Percentiles rank a stretch among this genome's conserved stretches.
These are phyloP conservation scores for Leptinotarsa peninsularis DNA, from an alignment of 2,888 invertebrate genomes.

Conservation along the genomic window DNA sequence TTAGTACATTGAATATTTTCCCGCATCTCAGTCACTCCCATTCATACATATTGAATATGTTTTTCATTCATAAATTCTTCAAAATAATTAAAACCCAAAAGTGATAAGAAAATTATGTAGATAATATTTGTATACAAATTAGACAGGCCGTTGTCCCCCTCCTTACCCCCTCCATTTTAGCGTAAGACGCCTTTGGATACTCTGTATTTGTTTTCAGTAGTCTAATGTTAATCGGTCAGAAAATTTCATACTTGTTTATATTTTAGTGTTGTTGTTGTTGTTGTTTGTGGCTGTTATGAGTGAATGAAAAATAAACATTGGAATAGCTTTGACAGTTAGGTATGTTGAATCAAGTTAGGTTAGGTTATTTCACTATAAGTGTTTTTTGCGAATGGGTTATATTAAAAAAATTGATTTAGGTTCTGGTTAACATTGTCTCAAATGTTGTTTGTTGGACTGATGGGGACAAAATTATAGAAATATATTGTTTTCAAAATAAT, in stretches of 20 bases:
- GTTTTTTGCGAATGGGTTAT: too few relatives aligned
- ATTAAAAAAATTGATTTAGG: too few relatives aligned
- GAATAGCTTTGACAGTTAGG: not conserved
- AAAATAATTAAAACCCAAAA: not conserved
- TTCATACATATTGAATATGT: too few relatives aligned
- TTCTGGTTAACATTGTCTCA: too few relatives aligned
- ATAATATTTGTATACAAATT: not conserved
- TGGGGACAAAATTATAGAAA: too few relatives aligned
- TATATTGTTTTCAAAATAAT: too few relatives aligned
- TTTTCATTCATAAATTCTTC: not conserved
- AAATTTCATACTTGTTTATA: constrained; percentile 8
- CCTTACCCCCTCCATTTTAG: not conserved
- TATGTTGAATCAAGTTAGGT: not conserved
- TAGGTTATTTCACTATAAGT: too few relatives aligned
- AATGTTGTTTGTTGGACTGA: too few relatives aligned
- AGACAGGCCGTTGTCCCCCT: not conserved
- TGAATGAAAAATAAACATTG: constrained; percentile 14
- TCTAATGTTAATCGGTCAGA: not conserved
- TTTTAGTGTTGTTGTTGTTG: not conserved
- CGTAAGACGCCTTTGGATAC: not conserved
- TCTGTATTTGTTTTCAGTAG: not conserved
- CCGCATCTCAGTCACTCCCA: too few relatives aligned
- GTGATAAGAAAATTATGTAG: not conserved
- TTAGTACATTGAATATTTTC: too few relatives aligned
- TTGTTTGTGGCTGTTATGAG: not conserved